Evolutionary conservation across 2,888 invertebrate genomes (phyloP).

Genomic region (Sycophila texana): DNA sequence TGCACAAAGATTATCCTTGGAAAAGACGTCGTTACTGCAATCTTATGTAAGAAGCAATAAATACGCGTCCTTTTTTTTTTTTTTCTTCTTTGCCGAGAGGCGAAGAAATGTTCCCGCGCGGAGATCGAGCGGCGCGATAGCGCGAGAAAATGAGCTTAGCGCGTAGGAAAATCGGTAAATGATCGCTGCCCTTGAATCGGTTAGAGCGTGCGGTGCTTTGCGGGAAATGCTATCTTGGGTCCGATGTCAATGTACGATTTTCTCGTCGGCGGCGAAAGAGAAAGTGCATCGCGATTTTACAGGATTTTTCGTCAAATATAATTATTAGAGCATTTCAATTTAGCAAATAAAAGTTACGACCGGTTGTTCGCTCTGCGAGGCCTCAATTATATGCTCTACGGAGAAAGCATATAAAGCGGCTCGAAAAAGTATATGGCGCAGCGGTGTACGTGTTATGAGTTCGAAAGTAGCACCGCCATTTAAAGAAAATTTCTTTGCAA

Average conservation of each 20-base stretch:
- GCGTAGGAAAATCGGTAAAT: too few relatives aligned
- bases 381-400: conserved; percentile 47
- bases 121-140: neutral
- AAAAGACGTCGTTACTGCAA: conserved; percentile 47
- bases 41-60: conserved; percentile 53
- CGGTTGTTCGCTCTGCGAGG: conserved; percentile 46
- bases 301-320: conserved; percentile 40
- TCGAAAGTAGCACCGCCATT: conserved; percentile 39
- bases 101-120: too few relatives aligned
- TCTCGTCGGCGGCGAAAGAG: conserved; percentile 20
- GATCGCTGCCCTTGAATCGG: too few relatives aligned
- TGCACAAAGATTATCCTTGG: conserved; percentile 52
- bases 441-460: conserved; percentile 24
- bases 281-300: conserved; percentile 43
- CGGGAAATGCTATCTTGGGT: too few relatives aligned
- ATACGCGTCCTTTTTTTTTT: neutral
- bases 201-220: too few relatives aligned
- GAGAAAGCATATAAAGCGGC: conserved; percentile 54
- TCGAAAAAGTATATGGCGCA: conserved; percentile 29
- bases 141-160: neutral
- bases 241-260: neutral
- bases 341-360: conserved; percentile 49
- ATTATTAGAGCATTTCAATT: conserved; percentile 54
- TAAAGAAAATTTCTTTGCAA: conserved; percentile 24
- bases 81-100: too few relatives aligned